These are phyloP conservation scores for Equus przewalskii DNA, from an alignment of 2,113 vertebrate species.

Conservation along the genomic window DNA sequence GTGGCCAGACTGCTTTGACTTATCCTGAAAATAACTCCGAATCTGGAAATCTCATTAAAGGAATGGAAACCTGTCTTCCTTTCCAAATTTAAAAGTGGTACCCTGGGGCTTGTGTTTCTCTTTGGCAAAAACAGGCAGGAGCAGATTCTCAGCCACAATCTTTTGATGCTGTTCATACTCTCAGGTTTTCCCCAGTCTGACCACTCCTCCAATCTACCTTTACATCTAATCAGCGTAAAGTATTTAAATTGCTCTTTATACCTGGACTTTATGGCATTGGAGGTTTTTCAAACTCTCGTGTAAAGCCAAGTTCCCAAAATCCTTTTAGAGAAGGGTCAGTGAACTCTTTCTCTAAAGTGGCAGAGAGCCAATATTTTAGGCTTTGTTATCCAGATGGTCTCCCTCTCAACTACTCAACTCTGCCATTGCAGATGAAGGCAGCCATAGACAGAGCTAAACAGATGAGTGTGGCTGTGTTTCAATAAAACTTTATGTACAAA, in stretches of 20 bases:
- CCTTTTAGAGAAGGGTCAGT: background rate
- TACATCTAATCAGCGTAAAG: background rate
- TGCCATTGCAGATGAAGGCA: background rate
- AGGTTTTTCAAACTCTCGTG: background rate
- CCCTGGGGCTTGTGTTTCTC: background rate
- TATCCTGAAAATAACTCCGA: constrained; percentile 20
- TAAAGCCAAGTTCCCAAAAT: constrained; percentile 1
- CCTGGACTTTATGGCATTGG: background rate
- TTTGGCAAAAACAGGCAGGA: background rate
- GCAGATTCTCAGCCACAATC: background rate
- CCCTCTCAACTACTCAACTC: background rate
- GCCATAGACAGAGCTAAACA: background rate
- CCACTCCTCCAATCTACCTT: background rate
- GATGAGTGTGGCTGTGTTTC: background rate
- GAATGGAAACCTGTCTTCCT: background rate
- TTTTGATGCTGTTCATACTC: background rate
- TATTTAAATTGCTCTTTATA: background rate
- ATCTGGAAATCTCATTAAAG: constrained; percentile 28
- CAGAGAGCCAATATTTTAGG: constrained; percentile 3
- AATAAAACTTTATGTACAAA: constrained; percentile 32
- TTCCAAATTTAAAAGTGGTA: constrained; percentile 24
- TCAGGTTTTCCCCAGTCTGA: background rate
- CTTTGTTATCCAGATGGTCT: background rate
- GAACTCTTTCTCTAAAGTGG: background rate
- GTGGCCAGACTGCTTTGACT: background rate